Evolutionary conservation across 2,888 invertebrate species (phyloP), one percentile per base, ranked within the genome.

Genomic region (Drosophila vallismaia): DNA sequence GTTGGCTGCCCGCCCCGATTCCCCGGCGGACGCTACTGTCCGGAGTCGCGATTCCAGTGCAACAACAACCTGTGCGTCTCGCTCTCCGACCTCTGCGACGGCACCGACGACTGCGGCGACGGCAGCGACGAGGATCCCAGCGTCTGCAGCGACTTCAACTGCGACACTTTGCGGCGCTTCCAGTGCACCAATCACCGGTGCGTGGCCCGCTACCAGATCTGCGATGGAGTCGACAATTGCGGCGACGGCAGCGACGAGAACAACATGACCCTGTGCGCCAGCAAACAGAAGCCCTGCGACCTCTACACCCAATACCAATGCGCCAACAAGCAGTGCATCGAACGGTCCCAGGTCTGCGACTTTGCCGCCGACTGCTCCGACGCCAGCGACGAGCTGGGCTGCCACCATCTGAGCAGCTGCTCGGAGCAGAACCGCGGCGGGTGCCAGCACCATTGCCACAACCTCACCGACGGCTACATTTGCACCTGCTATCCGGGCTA

Each of bases 181-280:
- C 97, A 97, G 88, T 99, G 99, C 90, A 94, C 94, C 68, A 98
- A 98, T 90, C 96, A 96, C 77, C 95, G 96, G 76, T 97, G 97
- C 86, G 96, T 97, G 62, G 95, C 97, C 0, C 93, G 94, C 63
- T 97, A 96, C 88, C 96, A 97, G 88, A 93, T 97, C 7, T 99
- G 99, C 91, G 98, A 99, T 91, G 96, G 96, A 31, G 93, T 96
- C 14, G 97, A 98, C 91, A 97, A 98, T 91, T 99, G 98, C 91
- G 97, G 97, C 38, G 98, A 98, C 91, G 97, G 97, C 7, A 96
- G 96, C 0, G 99, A 99, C 91, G 98, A 99, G 92, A 98, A 98
- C 91, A 97, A 98, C 91, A 96, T 97, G 94, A 97, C 97, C 0
- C 92, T 97, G 58, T 98, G 97, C 89, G 94, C 95, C 1, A 93